A percentile compares a stretch with the other conserved stretches of the same genome.
phyloP scores from a whole-genome alignment of 1,140 invertebrate genomes.

The Pogonomyrmex barbatus region DNA sequence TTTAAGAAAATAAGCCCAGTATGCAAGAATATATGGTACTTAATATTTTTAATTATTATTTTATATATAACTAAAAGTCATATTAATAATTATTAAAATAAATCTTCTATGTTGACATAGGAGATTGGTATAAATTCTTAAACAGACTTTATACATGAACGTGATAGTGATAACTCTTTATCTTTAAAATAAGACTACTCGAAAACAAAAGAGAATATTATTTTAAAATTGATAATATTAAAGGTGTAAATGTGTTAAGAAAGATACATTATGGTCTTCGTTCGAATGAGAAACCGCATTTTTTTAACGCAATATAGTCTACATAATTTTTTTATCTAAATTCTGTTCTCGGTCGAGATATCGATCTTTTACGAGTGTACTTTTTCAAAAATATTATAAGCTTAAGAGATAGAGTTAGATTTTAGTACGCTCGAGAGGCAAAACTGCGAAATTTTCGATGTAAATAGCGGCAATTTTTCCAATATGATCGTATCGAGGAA shows the following conservation, averaged over 20 bases:
- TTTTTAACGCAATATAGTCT: constrained; percentile 56
- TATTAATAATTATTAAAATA: constrained; percentile 20
- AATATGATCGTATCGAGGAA: constrained; percentile 54
- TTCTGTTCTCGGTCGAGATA: constrained; percentile 45
- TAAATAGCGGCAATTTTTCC: constrained; percentile 65
- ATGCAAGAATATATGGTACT: constrained; percentile 42
- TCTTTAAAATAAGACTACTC: not conserved
- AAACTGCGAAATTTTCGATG: constrained; percentile 61
- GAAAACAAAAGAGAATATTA: constrained; percentile 14
- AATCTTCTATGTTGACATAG: constrained; percentile 5
- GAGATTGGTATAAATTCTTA: constrained; percentile 27
- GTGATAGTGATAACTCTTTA: not conserved
- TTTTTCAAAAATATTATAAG: constrained; percentile 64
- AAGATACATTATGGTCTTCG: constrained; percentile 43
- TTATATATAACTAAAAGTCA: not conserved
- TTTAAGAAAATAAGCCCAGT: constrained; percentile 25
- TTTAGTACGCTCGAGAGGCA: constrained; percentile 49
- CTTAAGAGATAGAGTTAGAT: constrained; percentile 60
- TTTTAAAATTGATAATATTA: constrained; percentile 16
- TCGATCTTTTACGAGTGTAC: constrained; percentile 50
- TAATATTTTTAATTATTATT: constrained; percentile 52
- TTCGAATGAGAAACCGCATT: constrained; percentile 59
- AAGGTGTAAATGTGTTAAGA: not conserved
- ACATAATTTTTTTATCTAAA: constrained; percentile 56
- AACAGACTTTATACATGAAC: constrained; percentile 17